A percentile compares a stretch with the other conserved stretches of the same genome.
phyloP scores from a whole-genome alignment of 2,888 invertebrate species.

The Metallyticus violacea region DNA sequence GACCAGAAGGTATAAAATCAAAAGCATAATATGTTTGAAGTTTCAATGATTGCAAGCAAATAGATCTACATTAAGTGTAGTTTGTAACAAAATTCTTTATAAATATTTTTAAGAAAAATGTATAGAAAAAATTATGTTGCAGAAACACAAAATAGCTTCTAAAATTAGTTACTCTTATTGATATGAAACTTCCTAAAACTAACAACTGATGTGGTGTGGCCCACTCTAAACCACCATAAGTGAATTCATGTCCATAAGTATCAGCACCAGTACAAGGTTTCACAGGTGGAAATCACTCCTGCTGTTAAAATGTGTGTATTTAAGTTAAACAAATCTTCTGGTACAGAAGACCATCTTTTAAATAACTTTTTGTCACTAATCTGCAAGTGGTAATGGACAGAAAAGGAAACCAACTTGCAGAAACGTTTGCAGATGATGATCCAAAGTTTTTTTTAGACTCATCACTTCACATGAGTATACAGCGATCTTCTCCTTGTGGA shows the following conservation, averaged over 20 bases:
- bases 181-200: not conserved
- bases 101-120: not conserved
- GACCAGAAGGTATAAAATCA: not conserved
- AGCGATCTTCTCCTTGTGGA: conserved; percentile 54
- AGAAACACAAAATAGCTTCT: not conserved
- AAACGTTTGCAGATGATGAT: not conserved
- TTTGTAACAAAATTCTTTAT: not conserved
- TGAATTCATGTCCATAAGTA: not conserved
- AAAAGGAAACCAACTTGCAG: not conserved
- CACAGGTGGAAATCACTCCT: too few relatives aligned
- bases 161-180: not conserved
- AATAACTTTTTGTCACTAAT: not conserved
- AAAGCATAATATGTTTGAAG: not conserved
- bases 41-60: not conserved
- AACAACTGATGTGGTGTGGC: not conserved
- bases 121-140: not conserved
- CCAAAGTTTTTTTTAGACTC: too few relatives aligned
- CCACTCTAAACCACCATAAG: not conserved
- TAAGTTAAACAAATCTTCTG: too few relatives aligned
- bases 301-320: too few relatives aligned
- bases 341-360: too few relatives aligned
- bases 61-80: not conserved
- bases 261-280: not conserved
- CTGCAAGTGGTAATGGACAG: too few relatives aligned
- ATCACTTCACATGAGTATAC: conserved; percentile 52